phyloP scores from a whole-genome alignment of 2,888 invertebrate genomes.

The Meloe dianella region DNA sequence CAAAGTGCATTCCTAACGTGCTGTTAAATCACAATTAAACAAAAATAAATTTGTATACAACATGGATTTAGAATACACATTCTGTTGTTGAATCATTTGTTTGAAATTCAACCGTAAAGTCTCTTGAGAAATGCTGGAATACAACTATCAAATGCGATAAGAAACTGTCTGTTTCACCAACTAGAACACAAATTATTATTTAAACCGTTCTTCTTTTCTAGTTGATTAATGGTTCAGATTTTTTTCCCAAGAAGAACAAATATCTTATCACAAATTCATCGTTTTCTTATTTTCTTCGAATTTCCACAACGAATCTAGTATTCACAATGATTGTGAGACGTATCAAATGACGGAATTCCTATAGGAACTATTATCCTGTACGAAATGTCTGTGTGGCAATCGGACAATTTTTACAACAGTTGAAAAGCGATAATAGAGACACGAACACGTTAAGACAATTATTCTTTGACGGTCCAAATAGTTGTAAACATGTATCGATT shows the following conservation, averaged over 20 bases:
- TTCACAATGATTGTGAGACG: not conserved
- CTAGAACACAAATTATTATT: not conserved
- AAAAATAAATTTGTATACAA: not conserved
- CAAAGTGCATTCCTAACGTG: not conserved
- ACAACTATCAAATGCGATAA: not conserved
- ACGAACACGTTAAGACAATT: not conserved
- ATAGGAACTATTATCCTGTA: not conserved
- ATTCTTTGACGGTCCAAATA: not conserved
- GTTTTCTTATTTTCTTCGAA: not conserved
- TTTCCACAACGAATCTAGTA: not conserved
- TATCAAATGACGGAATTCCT: constrained; percentile 6
- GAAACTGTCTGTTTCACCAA: not conserved
- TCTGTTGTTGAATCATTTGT: not conserved
- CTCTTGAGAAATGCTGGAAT: not conserved
- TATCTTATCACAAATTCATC: too few relatives aligned
- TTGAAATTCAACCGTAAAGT: not conserved
- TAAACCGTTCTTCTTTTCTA: not conserved
- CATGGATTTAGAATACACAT: not conserved
- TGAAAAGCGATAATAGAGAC: not conserved
- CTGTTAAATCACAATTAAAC: not conserved
- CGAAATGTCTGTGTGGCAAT: not conserved
- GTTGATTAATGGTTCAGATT: not conserved
- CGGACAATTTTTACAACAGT: not conserved
- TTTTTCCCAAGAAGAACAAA: too few relatives aligned
- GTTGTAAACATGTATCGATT: not conserved